Percentiles rank a stretch among this genome's conserved stretches.
Evolutionary conservation across 1,140 invertebrate species (phyloP).

Genomic region (Sitobion miscanthi): DNA sequence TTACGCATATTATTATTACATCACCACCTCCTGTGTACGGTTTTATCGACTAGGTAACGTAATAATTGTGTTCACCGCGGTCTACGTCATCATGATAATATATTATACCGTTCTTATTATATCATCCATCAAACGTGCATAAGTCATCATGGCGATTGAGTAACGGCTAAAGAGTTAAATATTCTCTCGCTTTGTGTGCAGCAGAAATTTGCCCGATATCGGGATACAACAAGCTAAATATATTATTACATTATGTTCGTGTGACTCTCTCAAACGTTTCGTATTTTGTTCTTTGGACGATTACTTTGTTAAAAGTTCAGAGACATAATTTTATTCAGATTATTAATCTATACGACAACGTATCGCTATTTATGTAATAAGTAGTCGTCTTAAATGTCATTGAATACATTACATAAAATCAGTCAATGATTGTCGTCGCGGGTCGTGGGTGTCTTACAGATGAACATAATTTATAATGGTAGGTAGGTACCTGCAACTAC

Average conservation of each 20-base stretch:
- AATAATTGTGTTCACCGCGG: background rate
- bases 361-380: background rate
- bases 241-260: background rate
- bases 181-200: background rate
- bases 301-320: background rate
- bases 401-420: background rate
- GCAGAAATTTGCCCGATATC: background rate
- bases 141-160: background rate
- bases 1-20: background rate
- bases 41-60: background rate
- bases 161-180: background rate
- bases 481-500: background rate
- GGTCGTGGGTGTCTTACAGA: too few species aligned
- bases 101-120: background rate
- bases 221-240: background rate
- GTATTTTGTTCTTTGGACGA: background rate
- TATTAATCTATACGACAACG: background rate
- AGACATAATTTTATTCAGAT: background rate
- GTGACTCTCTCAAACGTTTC: background rate
- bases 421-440: background rate
- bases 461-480: too few species aligned
- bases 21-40: background rate
- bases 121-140: background rate
- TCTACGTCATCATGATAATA: background rate
- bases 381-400: background rate